A percentile compares a stretch with the other conserved stretches of the same genome.
Evolutionary conservation across 2,113 vertebrate species (phyloP).

Genomic region (Silurus glanis): DNA sequence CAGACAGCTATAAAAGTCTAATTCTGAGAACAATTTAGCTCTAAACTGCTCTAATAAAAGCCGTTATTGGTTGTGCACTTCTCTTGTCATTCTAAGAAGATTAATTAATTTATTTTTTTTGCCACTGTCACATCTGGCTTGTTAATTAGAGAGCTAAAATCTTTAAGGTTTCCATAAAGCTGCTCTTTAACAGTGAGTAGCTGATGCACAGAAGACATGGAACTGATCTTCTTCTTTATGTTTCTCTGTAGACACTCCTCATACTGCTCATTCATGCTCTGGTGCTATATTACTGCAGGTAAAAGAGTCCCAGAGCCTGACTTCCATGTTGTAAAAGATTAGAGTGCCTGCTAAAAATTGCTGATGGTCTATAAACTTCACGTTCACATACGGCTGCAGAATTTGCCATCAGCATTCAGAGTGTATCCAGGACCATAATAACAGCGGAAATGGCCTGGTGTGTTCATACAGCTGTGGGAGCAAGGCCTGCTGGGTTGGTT

Average conservation of each 20-base stretch:
- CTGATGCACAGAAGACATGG: not conserved
- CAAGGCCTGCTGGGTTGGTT: slow-evolving; percentile 62
- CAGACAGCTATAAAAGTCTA: not conserved
- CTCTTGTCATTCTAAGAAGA: not conserved
- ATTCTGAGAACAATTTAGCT: too few species aligned
- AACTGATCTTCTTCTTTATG: not conserved
- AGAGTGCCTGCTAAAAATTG: not conserved
- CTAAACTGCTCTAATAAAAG: not conserved
- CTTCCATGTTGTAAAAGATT: not conserved
- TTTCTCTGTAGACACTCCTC: not conserved
- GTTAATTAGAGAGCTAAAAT: not conserved
- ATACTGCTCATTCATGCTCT: not conserved
- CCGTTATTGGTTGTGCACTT: not conserved
- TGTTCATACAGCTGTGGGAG: slow-evolving; percentile 74
- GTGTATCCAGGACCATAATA: slow-evolving; percentile 69
- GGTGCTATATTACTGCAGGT: not conserved
- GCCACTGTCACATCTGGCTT: not conserved
- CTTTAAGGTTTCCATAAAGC: not conserved
- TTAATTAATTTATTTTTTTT: not conserved
- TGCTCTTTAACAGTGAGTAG: not conserved
- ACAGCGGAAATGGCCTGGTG: slow-evolving; percentile 68
- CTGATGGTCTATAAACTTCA: not conserved
- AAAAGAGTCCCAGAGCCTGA: not conserved
- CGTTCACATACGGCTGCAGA: slow-evolving; percentile 65
- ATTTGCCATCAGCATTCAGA: slow-evolving; percentile 65